These are phyloP conservation scores for Paramacrobiotus metropolitanus DNA, from an alignment of 1,140 invertebrate species.

Conservation along the genomic window DNA sequence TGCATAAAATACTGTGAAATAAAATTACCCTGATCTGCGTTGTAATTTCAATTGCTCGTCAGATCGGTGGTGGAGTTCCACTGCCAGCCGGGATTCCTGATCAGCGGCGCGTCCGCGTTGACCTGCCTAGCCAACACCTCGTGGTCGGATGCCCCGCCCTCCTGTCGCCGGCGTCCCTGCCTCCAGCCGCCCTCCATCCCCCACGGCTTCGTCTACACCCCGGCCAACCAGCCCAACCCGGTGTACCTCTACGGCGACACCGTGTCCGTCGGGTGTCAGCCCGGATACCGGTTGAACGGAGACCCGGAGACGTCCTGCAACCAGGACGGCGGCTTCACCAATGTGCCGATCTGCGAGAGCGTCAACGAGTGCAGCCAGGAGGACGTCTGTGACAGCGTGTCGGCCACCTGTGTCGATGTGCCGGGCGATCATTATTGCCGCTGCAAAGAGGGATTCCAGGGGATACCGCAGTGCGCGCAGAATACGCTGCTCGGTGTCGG, in stretches of 20 bases:
- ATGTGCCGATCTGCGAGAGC: neutral
- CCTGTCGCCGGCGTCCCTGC: constrained; percentile 23
- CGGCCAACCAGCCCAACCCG: neutral
- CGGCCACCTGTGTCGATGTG: neutral
- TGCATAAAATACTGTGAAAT: no score
- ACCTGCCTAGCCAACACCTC: constrained; percentile 46
- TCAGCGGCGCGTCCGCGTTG: constrained; percentile 42
- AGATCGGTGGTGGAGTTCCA: constrained; percentile 27
- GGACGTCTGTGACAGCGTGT: neutral
- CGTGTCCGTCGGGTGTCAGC: neutral
- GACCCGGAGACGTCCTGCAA: neutral
- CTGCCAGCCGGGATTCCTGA: constrained; percentile 52
- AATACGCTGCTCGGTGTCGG: neutral
- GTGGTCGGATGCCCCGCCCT: constrained; percentile 49
- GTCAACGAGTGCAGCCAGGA: neutral
- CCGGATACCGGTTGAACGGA: neutral
- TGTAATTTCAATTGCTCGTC: neutral
- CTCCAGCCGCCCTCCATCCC: neutral
- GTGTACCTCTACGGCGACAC: neutral
- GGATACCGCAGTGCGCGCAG: neutral
- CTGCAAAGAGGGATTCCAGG: neutral
- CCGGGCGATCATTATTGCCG: neutral
- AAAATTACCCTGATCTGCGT: constrained; percentile 15
- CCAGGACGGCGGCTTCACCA: neutral
- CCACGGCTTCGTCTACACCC: constrained; percentile 2